Base-by-base conservation (phyloP, 2,113 vertebrate genomes). In the Datnioides undecimradiatus region DNA sequence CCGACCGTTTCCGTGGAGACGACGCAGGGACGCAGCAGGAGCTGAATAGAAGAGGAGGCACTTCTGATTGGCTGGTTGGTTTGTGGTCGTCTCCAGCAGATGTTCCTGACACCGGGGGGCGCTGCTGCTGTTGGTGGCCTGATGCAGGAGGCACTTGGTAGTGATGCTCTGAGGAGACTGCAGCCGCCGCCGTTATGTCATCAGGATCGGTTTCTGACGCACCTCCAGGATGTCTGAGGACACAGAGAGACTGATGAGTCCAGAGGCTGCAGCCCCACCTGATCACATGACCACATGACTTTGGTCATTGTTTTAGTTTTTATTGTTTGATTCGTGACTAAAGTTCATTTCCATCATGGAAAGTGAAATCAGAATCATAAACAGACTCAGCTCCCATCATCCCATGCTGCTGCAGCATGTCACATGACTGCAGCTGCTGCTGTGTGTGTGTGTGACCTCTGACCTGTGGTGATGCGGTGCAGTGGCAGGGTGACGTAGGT, bases 401-500 rank as follows among this genome's bases (percentile, higher is more conserved):
- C n/a, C n/a, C n/a, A n/a, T n/a, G n/a, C n/a, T n/a, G n/a, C n/a
- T n/a, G n/a, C n/a, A n/a, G n/a, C n/a, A n/a, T n/a, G n/a, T n/a
- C n/a, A n/a, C n/a, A n/a, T n/a, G n/a, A n/a, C n/a, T n/a, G n/a
- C n/a, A n/a, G n/a, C n/a, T n/a, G n/a, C n/a, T n/a, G n/a, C n/a
- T 31, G 46, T 27, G 33, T 55, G 66, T 21, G 45, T 48, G 29
- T 23, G 46, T 10, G 48, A 38, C 31, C 72, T 65, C 79, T 84
- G 72, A 98, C 98, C 98, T 95, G 97, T 93, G 82, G 98, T 93
- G 91, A 99, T 99, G 86, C 97, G 97, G 90, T 97, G 97, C 93
- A 99, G 91, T 33, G 98, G 98, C 95, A 99, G 93, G 7, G 97
- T 99, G 93, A 99, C 94, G 17, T 99, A 99, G 86, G 98, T 99